Conservation (phyloP, 2,797 vertebrate genomes). For the Esox lucius region DNA sequence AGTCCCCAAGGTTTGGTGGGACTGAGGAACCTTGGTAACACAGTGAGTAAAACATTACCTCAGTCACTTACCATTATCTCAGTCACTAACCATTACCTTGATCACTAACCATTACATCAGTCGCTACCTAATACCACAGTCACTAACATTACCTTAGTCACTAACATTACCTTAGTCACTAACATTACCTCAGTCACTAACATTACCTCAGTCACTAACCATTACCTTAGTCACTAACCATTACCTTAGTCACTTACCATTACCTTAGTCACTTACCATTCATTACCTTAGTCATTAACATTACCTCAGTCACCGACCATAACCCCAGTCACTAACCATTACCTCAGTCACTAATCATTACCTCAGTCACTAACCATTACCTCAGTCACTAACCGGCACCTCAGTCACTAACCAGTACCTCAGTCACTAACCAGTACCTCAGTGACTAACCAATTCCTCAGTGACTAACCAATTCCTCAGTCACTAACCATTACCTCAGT, state of each 20-base stretch:
- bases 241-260: too few species aligned
- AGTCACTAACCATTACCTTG: not conserved
- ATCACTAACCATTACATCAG: not conserved
- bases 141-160: not conserved
- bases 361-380: not conserved
- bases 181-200: not conserved
- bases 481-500: not conserved
- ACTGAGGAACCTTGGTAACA: constrained; percentile 94
- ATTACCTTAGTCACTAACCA: too few species aligned
- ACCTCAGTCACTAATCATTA: not conserved
- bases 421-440: not conserved
- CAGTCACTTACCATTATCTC: not conserved
- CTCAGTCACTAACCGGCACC: not conserved
- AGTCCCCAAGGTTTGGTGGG: constrained; percentile 90
- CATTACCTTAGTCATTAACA: too few species aligned
- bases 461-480: not conserved
- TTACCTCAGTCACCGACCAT: too few species aligned
- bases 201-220: not conserved
- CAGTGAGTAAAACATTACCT: constrained; percentile 74
- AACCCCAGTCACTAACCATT: not conserved
- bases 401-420: too few species aligned
- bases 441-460: not conserved
- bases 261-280: not conserved
- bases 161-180: not conserved
- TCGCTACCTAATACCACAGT: not conserved